Evolutionary conservation across 2,113 vertebrate genomes (phyloP).

Genomic region (Alces alces): DNA sequence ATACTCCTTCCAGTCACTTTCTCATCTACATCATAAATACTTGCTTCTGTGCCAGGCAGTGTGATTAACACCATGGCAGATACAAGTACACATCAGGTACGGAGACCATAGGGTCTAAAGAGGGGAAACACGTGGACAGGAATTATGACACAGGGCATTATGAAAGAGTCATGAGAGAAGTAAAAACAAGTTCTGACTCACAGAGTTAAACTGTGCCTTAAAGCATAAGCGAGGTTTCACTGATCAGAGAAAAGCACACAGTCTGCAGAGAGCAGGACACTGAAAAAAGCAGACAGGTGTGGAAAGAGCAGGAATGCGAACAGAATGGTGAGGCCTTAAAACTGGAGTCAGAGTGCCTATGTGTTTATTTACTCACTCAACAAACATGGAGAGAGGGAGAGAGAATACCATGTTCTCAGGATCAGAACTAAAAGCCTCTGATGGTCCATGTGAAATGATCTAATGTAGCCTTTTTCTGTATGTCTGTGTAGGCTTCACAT

Average conservation of each 20-base stretch:
- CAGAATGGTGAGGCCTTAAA: background rate
- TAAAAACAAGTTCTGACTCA: background rate
- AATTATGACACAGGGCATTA: background rate
- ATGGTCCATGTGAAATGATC: background rate
- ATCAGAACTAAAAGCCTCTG: background rate
- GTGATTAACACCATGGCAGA: background rate
- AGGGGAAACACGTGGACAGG: background rate
- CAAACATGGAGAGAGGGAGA: background rate
- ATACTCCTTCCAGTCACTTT: background rate
- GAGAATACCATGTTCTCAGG: background rate
- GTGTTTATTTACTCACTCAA: background rate
- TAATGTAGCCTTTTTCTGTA: background rate
- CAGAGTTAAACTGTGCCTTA: background rate
- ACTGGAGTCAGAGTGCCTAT: background rate
- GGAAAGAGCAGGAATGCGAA: background rate
- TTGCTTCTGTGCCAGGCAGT: background rate
- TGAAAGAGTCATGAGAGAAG: background rate
- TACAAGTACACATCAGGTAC: background rate
- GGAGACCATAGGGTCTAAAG: background rate
- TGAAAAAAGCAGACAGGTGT: background rate
- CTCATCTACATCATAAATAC: background rate
- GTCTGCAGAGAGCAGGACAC: background rate
- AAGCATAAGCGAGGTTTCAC: background rate
- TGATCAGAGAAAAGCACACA: background rate
- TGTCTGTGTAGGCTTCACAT: background rate